Conservation (phyloP, 2,113 vertebrate species). For the Ranitomeya variabilis region DNA sequence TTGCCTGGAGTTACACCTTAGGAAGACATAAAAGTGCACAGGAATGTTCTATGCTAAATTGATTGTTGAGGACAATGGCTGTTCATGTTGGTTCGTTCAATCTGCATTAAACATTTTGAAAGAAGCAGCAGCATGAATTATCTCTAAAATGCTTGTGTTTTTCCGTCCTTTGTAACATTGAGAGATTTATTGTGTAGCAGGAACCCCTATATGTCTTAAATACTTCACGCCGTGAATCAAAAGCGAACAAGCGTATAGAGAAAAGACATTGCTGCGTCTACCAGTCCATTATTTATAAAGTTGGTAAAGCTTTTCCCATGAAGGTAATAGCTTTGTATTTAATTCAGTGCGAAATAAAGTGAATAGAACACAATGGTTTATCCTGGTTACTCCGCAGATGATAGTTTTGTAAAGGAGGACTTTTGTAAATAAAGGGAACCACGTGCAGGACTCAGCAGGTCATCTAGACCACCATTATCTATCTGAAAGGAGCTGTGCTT, state of each 20-base stretch:
- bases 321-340: conserved; percentile 71
- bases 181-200: conserved; percentile 1
- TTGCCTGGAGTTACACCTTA: neutral
- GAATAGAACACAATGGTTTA: conserved; percentile 65
- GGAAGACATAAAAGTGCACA: neutral
- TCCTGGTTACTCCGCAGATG: conserved; percentile 66
- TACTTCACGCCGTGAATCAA: conserved; percentile 60
- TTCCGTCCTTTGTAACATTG: neutral
- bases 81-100: neutral
- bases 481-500: neutral
- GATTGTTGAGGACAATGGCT: neutral
- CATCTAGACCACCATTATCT: neutral
- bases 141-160: neutral
- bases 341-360: conserved; percentile 69
- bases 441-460: neutral
- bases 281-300: conserved; percentile 36
- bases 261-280: neutral
- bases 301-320: conserved; percentile 60
- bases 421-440: conserved; percentile 8
- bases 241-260: conserved; percentile 62
- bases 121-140: neutral
- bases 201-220: conserved; percentile 26
- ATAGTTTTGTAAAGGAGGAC: neutral
- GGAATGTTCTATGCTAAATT: neutral
- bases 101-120: neutral